Evolutionary conservation across 2,888 invertebrate species (phyloP), one percentile per base, ranked within the genome.

Genomic region (Allygus modestus): DNA sequence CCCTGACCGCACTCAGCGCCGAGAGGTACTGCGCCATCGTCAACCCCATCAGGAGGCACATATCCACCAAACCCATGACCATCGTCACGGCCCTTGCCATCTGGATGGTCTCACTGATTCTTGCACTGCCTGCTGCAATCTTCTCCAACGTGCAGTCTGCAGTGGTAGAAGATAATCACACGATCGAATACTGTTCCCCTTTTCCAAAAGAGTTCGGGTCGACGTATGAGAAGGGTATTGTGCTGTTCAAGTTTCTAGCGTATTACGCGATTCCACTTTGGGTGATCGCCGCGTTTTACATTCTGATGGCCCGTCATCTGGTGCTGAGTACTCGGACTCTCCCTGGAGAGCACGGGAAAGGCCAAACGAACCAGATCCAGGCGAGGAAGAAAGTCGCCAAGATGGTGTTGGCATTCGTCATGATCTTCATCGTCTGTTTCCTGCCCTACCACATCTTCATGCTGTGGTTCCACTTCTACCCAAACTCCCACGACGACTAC

Each of bases 351-450:
- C n/a, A 85, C 87, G 79, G 69, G 12, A 87, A 87, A 83, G 88
- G 88, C 2, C 91, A 90, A 77, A 88, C 89, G 43, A 90, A 91
- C 75, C 92, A 92, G 88, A 91, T 92, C 86, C 89, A 89, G 77
- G 91, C 91, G 0, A 88, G 92, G 37, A 91, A 88, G 87, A 91
- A 91, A 89, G 91, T 91, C 37, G 97, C 97, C 15, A 95, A 97
- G 88, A 97, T 98, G 93, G 98, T 98, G n/a, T 93, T 98, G 69
- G 94, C 97, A 28, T 97, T 98, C 90, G 97, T 98, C 46, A 92
- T 97, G 81, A 95, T 98, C 41, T 97, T 97, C 91, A 96, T 97
- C 89, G 91, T 96, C 31, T 97, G 97, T 89, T 97, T 97, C 90
- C 93, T 97, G 87, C 97, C 97, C 0, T 94, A 94, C 88, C 97